Conservation (phyloP, 2,888 invertebrate genomes). For the Acronicta alni region DNA sequence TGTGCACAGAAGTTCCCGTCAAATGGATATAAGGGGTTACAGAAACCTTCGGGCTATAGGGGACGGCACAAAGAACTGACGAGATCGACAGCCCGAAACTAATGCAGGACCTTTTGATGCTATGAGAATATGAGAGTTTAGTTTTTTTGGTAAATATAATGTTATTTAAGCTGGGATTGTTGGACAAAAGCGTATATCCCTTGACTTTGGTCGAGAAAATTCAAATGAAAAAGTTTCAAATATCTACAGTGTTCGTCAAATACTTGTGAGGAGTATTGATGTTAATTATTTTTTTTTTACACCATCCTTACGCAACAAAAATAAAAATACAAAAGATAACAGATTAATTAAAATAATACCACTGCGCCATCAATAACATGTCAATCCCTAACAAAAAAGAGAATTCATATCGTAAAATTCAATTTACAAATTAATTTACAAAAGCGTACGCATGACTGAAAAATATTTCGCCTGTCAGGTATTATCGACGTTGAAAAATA, state of each 20-base stretch:
- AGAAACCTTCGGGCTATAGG: slow-evolving; percentile 70
- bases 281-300: neutral
- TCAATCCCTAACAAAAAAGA: slow-evolving; percentile 21
- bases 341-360: slow-evolving; percentile 5
- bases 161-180: slow-evolving; percentile 15
- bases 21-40: slow-evolving; percentile 73
- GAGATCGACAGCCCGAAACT: slow-evolving; percentile 65
- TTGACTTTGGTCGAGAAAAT: neutral
- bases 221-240: neutral
- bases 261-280: neutral
- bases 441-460: slow-evolving; percentile 21
- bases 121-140: slow-evolving; percentile 32
- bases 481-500: slow-evolving; percentile 52
- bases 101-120: slow-evolving; percentile 56
- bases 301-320: neutral
- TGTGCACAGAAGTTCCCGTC: slow-evolving; percentile 71
- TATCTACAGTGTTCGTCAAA: neutral
- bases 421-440: slow-evolving; percentile 32
- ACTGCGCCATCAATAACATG: slow-evolving; percentile 8
- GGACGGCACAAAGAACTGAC: slow-evolving; percentile 70
- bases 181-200: slow-evolving; percentile 25
- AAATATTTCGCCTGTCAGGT: slow-evolving; percentile 50
- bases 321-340: neutral
- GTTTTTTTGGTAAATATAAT: slow-evolving; percentile 29
- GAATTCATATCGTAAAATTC: slow-evolving; percentile 26